Evolutionary conservation across 2,797 vertebrate genomes (phyloP).

Genomic region (Atherinosoma microstoma): DNA sequence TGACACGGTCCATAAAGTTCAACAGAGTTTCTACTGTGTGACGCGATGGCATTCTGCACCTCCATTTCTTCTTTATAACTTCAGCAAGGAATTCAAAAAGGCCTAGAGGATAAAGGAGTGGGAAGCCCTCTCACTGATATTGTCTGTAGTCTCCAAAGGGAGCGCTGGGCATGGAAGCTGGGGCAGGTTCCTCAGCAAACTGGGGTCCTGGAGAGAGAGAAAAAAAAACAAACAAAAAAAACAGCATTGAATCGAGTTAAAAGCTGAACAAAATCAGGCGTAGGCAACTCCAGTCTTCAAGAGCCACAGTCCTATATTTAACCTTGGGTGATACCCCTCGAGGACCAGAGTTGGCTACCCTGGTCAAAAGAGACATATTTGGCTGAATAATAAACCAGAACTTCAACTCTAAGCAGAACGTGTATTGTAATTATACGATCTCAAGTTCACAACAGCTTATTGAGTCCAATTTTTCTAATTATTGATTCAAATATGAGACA

Average conservation of each 20-base stretch:
- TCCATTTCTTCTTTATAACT: constrained; percentile 62
- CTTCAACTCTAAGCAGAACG: not conserved
- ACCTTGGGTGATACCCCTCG: not conserved
- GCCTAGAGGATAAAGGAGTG: constrained; percentile 51
- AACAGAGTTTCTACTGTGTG: constrained; percentile 45
- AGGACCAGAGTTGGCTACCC: not conserved
- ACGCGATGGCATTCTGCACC: constrained; percentile 50
- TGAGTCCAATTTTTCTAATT: not conserved
- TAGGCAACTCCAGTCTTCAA: not conserved
- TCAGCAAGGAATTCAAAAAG: constrained; percentile 82
- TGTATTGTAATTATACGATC: not conserved
- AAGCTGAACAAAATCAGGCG: not conserved
- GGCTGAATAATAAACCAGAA: not conserved
- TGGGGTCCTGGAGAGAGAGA: constrained; percentile 84
- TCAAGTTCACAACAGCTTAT: not conserved
- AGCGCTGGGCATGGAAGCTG: constrained; percentile 82
- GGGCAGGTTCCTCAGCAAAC: constrained; percentile 88
- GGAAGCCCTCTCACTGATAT: constrained; percentile 87
- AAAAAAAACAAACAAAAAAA: not conserved
- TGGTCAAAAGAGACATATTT: not conserved
- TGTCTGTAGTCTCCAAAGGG: constrained; percentile 92
- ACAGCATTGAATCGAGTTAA: not conserved
- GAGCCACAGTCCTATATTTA: too few relatives aligned
- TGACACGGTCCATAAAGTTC: constrained; percentile 54
- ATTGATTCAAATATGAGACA: not conserved